Percentiles rank a stretch among this genome's conserved stretches.
Conservation (phyloP, 2,113 vertebrate genomes). For the Tenrec ecaudatus region DNA sequence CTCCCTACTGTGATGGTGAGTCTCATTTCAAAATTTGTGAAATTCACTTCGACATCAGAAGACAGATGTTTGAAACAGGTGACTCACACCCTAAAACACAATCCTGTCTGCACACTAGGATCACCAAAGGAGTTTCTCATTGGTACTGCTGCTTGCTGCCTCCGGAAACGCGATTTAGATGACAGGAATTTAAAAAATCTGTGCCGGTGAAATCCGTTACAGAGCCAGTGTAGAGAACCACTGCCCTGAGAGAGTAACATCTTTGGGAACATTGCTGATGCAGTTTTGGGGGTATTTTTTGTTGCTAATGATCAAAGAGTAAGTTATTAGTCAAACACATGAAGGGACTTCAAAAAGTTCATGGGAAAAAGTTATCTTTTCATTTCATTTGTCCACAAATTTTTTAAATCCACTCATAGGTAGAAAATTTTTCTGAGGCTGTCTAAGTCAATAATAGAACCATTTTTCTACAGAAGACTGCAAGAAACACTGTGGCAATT, state of each 20-base stretch:
- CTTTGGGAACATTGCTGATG: not conserved
- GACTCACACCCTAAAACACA: not conserved
- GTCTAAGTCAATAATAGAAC: not conserved
- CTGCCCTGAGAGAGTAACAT: not conserved
- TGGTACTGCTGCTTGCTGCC: rapidly evolving
- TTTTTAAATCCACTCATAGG: not conserved
- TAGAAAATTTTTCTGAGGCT: not conserved
- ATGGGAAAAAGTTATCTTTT: no score
- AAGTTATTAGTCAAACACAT: not conserved
- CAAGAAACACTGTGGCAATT: not conserved
- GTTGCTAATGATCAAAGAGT: not conserved
- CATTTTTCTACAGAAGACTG: not conserved
- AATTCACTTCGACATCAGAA: not conserved
- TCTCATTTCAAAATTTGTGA: not conserved
- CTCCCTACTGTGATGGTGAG: not conserved
- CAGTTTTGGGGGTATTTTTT: no score
- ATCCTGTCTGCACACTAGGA: not conserved
- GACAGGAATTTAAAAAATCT: not conserved
- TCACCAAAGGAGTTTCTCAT: not conserved
- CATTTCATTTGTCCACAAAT: no score
- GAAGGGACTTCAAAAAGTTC: no score
- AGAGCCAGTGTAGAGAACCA: not conserved
- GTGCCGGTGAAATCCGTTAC: not conserved
- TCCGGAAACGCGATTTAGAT: not conserved
- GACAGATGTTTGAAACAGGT: not conserved